A percentile compares a stretch with the other conserved stretches of the same genome.
phyloP scores from a whole-genome alignment of 2,888 invertebrate species.

The Drosophila nr. perissopoda region DNA sequence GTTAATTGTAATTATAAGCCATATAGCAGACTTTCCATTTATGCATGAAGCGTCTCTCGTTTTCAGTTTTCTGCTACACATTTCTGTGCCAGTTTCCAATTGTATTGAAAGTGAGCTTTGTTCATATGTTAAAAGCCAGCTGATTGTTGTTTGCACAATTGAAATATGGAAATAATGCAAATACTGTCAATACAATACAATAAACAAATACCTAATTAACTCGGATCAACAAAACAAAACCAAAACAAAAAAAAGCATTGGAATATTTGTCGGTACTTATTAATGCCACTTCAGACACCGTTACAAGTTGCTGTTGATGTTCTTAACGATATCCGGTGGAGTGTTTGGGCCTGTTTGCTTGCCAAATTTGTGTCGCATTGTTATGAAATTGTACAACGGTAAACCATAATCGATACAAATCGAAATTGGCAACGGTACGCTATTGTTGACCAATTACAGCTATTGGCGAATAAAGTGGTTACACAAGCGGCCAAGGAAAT shows the following conservation, averaged over 20 bases:
- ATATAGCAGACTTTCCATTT: slow-evolving; percentile 60
- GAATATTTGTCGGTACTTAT: slow-evolving; percentile 27
- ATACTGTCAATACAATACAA: slow-evolving; percentile 11
- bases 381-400: slow-evolving; percentile 43
- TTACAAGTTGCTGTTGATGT: slow-evolving; percentile 10
- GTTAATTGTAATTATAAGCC: slow-evolving; percentile 50
- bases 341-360: slow-evolving; percentile 5
- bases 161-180: slow-evolving; percentile 20
- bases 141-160: slow-evolving; percentile 44
- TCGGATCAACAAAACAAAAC: slow-evolving; percentile 1
- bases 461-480: slow-evolving; percentile 49
- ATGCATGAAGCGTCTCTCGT: slow-evolving; percentile 37
- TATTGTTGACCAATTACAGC: slow-evolving; percentile 45
- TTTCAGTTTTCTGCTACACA: slow-evolving; percentile 9
- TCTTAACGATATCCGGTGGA: slow-evolving; percentile 54
- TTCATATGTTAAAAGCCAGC: slow-evolving; percentile 12
- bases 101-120: slow-evolving; percentile 40
- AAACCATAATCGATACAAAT: slow-evolving; percentile 35
- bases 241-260: slow-evolving; percentile 12
- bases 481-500: slow-evolving; percentile 59
- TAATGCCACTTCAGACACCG: slow-evolving; percentile 17
- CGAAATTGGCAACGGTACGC: slow-evolving; percentile 33
- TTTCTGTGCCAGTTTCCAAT: slow-evolving; percentile 31
- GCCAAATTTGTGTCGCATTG: slow-evolving; percentile 41
- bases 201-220: slow-evolving; percentile 38